Evolutionary conservation across 1,140 invertebrate genomes (phyloP).

Genomic region (Heliconius nattereri): DNA sequence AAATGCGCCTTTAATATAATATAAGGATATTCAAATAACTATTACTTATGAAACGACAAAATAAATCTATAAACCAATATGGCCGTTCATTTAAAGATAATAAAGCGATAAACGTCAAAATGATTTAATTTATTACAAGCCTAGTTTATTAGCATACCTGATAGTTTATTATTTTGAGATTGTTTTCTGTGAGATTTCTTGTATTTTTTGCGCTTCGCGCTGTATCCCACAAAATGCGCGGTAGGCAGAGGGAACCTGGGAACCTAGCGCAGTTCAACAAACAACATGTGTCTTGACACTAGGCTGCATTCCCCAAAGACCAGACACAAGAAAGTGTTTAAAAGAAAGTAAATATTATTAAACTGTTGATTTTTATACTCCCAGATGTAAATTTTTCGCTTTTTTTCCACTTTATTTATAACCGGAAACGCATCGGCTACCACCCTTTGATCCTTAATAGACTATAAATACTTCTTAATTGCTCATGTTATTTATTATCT

Average conservation of each 20-base stretch:
- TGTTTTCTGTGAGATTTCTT: neutral
- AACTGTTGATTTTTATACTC: neutral
- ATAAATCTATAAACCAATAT: constrained; percentile 40
- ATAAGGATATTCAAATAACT: neutral
- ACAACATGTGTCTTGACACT: too few relatives aligned
- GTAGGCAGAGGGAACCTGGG: too few relatives aligned
- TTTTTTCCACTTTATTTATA: neutral
- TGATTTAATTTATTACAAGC: constrained; percentile 29
- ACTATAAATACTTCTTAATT: constrained; percentile 38
- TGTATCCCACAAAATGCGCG: too few relatives aligned
- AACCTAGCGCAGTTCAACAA: too few relatives aligned
- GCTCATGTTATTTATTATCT: constrained; percentile 40
- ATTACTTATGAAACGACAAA: constrained; percentile 5
- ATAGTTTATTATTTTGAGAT: neutral
- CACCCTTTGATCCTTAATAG: constrained; percentile 40
- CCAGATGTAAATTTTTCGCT: neutral
- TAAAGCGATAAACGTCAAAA: constrained; percentile 52
- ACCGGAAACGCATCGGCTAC: constrained; percentile 36
- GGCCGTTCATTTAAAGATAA: constrained; percentile 52
- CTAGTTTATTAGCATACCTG: neutral
- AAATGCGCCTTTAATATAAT: neutral
- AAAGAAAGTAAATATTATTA: neutral
- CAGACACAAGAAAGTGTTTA: too few relatives aligned
- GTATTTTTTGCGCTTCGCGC: neutral
- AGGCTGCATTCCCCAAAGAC: too few relatives aligned